Evolutionary conservation across 2,888 invertebrate species (phyloP).

Genomic region (Plebejus anna): DNA sequence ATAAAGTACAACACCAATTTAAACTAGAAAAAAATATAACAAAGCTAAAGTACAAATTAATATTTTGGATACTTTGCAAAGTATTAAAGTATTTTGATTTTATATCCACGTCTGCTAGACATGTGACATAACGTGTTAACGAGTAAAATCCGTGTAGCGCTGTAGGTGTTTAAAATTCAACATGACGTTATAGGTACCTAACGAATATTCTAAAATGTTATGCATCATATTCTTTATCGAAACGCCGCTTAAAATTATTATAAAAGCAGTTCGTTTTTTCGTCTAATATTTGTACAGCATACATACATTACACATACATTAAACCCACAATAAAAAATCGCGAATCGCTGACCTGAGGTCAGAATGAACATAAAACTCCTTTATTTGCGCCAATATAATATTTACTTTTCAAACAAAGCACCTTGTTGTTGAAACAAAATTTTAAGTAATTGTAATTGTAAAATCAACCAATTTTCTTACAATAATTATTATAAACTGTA

Average conservation of each 20-base stretch:
- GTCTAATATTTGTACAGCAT: not conserved
- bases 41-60: too few species aligned
- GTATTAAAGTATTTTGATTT: too few species aligned
- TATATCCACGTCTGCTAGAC: too few species aligned
- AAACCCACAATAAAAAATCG: not conserved
- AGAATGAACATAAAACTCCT: not conserved
- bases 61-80: too few species aligned
- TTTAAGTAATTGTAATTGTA: not conserved
- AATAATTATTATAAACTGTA: too few species aligned
- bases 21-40: too few species aligned
- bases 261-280: not conserved
- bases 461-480: not conserved
- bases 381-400: not conserved
- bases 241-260: not conserved
- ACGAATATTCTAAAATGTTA: not conserved
- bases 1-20: too few species aligned
- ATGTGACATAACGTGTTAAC: too few species aligned
- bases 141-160: too few species aligned
- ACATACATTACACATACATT: not conserved
- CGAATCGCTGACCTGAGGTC: not conserved
- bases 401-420: conserved; percentile 3
- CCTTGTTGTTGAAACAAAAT: not conserved
- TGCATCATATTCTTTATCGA: not conserved
- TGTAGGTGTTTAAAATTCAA: too few species aligned
- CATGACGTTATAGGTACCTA: too few species aligned